Evolutionary conservation across 2,888 invertebrate genomes (phyloP), one percentile per base, ranked within the genome.

Genomic region (Spilarctia lutea): DNA sequence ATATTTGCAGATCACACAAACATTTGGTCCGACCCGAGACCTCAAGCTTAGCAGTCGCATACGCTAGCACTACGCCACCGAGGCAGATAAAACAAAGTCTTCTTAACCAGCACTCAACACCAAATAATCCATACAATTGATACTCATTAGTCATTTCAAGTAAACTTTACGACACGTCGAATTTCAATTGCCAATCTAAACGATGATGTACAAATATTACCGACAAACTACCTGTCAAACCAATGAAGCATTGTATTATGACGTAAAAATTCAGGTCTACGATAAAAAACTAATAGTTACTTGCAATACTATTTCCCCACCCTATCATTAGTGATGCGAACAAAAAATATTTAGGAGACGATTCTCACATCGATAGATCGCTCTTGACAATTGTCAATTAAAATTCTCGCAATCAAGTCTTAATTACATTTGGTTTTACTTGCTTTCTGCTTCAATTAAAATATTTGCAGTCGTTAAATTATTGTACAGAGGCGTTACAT

Each of bases 341-440:
- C 81, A 86, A 87, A 87, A 83, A 81, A 81, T 79, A 81, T 85
- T 84, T 84, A 82, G 82, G 83, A 83, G 82, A 81, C 83, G 84
- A 86, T 85, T 85, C 86, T 77, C 82, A 82, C 85, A 85, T 86
- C 85, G 86, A 88, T 86, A 85, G 86, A 87, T 86, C 83, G 83
- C 85, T 87, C 85, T 85, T 83, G 78, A 82, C 88, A 82, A 89
- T 88, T 89, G 87, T 89, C 91, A 91, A 93, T 93, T 94, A 92
- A 93, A 89, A 93, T 93, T 91, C 91, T 86, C 83, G 88, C 91
- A 91, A 92, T 93, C 91, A 91, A 86, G 82, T 85, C 77, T 87
- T 90, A 90, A 91, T 91, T 89, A 88, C 83, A 85, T 83, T 84
- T 89, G 85, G 90, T 91, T 90, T 90, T 86, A 80, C 86, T 33